Evolutionary conservation across 2,113 vertebrate genomes (phyloP).

Genomic region (Callocephalon fimbriatum): DNA sequence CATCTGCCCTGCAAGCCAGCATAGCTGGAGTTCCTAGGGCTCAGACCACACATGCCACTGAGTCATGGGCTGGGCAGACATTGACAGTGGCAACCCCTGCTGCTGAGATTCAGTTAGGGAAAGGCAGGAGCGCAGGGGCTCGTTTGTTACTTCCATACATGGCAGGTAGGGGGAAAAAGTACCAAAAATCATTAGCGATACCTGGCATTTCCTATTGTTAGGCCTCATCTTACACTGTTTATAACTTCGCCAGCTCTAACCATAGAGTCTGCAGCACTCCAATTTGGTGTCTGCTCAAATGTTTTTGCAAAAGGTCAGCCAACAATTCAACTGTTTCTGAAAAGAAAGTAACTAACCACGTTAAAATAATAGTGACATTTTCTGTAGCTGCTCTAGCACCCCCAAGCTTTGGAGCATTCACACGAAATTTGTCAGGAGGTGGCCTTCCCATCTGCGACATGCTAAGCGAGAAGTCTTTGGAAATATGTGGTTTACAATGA

Average conservation of each 20-base stretch:
- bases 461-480: neutral
- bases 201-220: neutral
- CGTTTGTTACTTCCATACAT: neutral
- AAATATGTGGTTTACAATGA: neutral
- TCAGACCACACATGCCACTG: neutral
- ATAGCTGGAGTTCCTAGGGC: neutral
- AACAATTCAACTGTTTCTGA: constrained; percentile 20
- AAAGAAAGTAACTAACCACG: neutral
- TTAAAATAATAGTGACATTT: neutral
- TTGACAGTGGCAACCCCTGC: neutral
- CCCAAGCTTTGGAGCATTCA: neutral
- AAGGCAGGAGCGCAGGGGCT: fast-evolving
- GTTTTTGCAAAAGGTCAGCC: constrained; percentile 34
- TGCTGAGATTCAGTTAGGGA: neutral
- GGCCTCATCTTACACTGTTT: neutral
- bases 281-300: neutral
- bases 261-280: neutral
- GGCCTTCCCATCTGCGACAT: neutral
- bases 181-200: neutral
- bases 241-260: neutral
- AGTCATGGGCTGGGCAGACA: neutral
- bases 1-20: neutral
- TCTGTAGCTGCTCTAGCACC: constrained; percentile 32
- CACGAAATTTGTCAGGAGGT: neutral
- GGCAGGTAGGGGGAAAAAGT: neutral